Conservation (phyloP, 2,113 vertebrate species). For the Phrynosoma blainvillii region DNA sequence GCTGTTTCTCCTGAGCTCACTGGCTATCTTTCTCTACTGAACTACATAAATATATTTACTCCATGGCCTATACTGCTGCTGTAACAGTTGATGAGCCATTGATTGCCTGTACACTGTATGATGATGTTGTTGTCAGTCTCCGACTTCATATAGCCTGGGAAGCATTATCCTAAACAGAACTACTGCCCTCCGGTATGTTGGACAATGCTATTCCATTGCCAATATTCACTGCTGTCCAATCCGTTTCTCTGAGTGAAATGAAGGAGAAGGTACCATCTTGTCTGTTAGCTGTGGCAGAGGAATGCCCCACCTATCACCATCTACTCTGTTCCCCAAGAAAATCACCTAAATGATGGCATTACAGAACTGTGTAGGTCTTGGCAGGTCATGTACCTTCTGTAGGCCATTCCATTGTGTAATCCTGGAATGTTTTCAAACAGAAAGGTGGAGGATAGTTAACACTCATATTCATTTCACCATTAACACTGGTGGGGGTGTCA, state of each 20-base stretch:
- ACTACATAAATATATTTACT: too few relatives aligned
- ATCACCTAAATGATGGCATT: not conserved
- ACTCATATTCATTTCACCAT: not conserved
- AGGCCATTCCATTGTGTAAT: not conserved
- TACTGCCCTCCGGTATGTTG: not conserved
- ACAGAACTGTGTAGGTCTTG: not conserved
- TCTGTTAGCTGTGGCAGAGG: not conserved
- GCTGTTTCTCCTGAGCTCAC: too few relatives aligned
- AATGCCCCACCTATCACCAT: not conserved
- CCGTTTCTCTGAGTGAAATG: not conserved
- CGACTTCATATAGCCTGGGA: too few relatives aligned
- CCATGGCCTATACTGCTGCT: too few relatives aligned
- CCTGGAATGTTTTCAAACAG: not conserved
- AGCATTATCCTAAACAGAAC: not conserved
- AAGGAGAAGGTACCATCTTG: not conserved
- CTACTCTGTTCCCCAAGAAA: not conserved
- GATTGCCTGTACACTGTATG: too few relatives aligned
- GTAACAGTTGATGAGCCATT: too few relatives aligned
- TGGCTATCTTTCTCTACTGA: too few relatives aligned
- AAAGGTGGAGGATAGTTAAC: not conserved
- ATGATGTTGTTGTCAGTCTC: too few relatives aligned
- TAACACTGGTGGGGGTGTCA: not conserved
- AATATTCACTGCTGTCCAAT: not conserved
- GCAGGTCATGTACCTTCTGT: not conserved
- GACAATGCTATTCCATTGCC: not conserved